A percentile compares a stretch with the other conserved stretches of the same genome.
These are phyloP conservation scores for Prosopocoilus inquinatus DNA, from an alignment of 2,888 invertebrate species.

Conservation along the genomic window DNA sequence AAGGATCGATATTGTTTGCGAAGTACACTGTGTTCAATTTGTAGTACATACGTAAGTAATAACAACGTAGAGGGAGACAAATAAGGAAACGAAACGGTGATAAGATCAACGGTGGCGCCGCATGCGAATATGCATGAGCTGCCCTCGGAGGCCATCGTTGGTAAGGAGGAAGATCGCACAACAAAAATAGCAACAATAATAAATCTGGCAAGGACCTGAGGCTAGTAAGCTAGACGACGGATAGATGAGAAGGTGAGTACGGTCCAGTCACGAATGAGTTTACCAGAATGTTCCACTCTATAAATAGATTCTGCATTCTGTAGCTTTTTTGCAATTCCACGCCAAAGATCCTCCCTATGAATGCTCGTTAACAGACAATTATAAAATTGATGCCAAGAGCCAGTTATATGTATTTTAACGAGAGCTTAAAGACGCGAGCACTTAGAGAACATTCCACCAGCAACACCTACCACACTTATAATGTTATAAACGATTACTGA, in stretches of 20 bases:
- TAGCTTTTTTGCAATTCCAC: no score
- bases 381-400: no score
- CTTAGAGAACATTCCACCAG: no score
- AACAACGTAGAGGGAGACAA: neutral
- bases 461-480: no score
- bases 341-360: no score
- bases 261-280: slow-evolving; percentile 11
- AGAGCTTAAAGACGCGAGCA: no score
- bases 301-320: no score
- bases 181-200: neutral
- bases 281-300: neutral
- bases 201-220: neutral
- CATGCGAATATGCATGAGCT: neutral
- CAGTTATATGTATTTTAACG: no score
- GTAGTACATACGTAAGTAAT: slow-evolving; percentile 2
- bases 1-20: slow-evolving; percentile 1
- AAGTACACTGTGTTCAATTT: neutral
- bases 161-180: neutral
- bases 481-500: no score
- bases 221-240: neutral
- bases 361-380: no score
- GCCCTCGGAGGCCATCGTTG: neutral
- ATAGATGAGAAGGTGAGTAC: neutral
- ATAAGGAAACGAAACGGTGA: slow-evolving; percentile 14
- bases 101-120: slow-evolving; percentile 14